Conservation (phyloP, 92 coral and sea anemone species). For the Ricordea florida region DNA sequence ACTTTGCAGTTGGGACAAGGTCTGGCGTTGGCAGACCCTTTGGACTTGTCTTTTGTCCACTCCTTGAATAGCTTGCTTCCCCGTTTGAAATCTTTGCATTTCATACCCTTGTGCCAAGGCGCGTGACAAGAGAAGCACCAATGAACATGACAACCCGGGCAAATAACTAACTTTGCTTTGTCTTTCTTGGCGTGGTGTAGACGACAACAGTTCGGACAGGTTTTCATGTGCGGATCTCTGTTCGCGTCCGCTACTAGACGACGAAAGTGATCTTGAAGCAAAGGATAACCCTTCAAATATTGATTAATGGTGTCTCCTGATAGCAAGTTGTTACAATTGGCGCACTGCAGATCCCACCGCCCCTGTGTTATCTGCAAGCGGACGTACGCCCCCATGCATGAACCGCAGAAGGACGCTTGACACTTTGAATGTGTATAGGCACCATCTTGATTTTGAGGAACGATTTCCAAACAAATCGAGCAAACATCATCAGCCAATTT, state of each 20-base stretch:
- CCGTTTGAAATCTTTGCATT: slow-evolving; percentile 36
- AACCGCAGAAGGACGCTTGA: slow-evolving; percentile 1
- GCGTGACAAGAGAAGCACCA: slow-evolving; percentile 44
- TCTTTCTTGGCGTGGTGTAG: not conserved
- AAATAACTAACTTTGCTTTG: not conserved
- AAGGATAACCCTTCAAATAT: slow-evolving; percentile 17
- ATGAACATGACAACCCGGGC: slow-evolving; percentile 5
- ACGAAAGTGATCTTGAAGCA: slow-evolving; percentile 30
- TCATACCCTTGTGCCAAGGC: slow-evolving; percentile 35
- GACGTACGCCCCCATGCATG: slow-evolving; percentile 40
- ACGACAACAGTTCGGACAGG: slow-evolving; percentile 31
- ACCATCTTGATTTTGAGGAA: not conserved
- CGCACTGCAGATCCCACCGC: slow-evolving; percentile 24
- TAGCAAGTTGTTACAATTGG: slow-evolving; percentile 13
- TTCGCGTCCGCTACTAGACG: slow-evolving; percentile 20
- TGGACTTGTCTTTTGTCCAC: slow-evolving; percentile 15
- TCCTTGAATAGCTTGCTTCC: slow-evolving; percentile 32
- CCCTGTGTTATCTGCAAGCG: slow-evolving; percentile 32
- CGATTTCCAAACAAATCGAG: slow-evolving; percentile 15
- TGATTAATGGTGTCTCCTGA: not conserved
- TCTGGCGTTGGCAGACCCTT: slow-evolving; percentile 12
- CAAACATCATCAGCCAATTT: not conserved
- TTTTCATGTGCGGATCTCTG: slow-evolving; percentile 19
- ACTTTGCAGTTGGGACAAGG: slow-evolving; percentile 34
- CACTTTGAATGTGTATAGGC: slow-evolving; percentile 9